phyloP scores from a whole-genome alignment of 1,140 invertebrate genomes.

The Cotesia glomerata region DNA sequence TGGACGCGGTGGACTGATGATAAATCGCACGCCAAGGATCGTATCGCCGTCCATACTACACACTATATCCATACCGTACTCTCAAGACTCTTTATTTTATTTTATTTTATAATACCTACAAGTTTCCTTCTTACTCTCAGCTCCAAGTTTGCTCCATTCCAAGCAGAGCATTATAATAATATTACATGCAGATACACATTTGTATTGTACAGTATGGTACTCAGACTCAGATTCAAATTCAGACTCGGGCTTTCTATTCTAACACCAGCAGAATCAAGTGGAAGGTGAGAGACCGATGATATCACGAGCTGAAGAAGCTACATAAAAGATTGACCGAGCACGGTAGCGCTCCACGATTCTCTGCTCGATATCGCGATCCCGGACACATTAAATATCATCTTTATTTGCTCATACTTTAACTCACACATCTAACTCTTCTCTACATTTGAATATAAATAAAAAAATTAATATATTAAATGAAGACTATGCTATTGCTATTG shows the following conservation, averaged over 20 bases:
- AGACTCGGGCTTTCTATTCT: conserved; percentile 39
- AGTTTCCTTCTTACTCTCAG: no score
- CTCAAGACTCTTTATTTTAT: background rate
- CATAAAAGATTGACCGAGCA: background rate
- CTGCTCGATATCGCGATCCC: conserved; percentile 17
- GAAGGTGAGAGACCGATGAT: conserved; percentile 33
- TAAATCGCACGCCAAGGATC: conserved; percentile 55
- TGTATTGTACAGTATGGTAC: no score
- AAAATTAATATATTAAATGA: no score
- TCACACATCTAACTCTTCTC: background rate
- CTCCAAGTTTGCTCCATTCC: no score
- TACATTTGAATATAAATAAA: no score
- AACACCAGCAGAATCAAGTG: conserved; percentile 19
- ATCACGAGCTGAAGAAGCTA: conserved; percentile 13
- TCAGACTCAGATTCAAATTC: background rate
- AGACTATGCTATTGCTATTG: no score
- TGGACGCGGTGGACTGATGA: conserved; percentile 57
- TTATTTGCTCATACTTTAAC: background rate
- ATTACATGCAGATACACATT: no score
- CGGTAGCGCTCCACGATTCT: conserved; percentile 18
- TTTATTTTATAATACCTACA: background rate
- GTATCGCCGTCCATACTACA: conserved; percentile 43
- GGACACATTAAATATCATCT: conserved; percentile 9
- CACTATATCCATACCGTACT: no score
- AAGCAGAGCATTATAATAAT: no score